Evolutionary conservation across 1,140 invertebrate genomes (phyloP).

Genomic region (Drosophila rhopaloa): DNA sequence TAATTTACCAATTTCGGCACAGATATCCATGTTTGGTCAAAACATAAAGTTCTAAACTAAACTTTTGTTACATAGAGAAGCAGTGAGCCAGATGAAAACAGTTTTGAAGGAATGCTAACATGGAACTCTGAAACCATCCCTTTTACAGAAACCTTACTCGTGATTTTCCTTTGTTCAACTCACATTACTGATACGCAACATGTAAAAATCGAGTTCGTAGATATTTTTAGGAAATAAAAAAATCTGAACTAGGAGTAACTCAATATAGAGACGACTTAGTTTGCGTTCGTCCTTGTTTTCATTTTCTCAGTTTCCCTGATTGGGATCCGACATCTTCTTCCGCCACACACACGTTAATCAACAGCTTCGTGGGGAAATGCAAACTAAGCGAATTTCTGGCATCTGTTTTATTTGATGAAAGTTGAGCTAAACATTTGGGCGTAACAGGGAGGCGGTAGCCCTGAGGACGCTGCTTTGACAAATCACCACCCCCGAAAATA

Average conservation of each 20-base stretch:
- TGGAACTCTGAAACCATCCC: no score
- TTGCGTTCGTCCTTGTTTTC: slow-evolving; percentile 2
- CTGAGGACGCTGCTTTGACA: slow-evolving; percentile 67
- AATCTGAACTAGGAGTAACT: not conserved
- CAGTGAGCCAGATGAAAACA: no score
- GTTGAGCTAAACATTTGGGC: slow-evolving; percentile 40
- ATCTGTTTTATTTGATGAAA: slow-evolving; percentile 52
- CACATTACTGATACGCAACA: not conserved
- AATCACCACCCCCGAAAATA: slow-evolving; percentile 51
- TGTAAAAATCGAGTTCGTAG: not conserved
- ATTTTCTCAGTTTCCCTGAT: slow-evolving; percentile 35
- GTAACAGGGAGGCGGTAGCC: slow-evolving; percentile 9
- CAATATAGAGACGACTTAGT: not conserved
- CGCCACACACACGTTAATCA: slow-evolving; percentile 35
- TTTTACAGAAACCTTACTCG: no score
- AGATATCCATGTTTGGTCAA: no score
- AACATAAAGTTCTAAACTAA: no score
- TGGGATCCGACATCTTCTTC: not conserved
- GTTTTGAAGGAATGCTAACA: no score
- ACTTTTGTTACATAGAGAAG: no score
- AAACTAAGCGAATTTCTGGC: slow-evolving; percentile 59
- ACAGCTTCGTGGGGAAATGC: slow-evolving; percentile 33
- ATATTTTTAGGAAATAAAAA: not conserved
- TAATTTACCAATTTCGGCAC: no score
- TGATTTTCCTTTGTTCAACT: no score